Conservation (phyloP, 2,113 vertebrate genomes). For the Bucco capensis region DNA sequence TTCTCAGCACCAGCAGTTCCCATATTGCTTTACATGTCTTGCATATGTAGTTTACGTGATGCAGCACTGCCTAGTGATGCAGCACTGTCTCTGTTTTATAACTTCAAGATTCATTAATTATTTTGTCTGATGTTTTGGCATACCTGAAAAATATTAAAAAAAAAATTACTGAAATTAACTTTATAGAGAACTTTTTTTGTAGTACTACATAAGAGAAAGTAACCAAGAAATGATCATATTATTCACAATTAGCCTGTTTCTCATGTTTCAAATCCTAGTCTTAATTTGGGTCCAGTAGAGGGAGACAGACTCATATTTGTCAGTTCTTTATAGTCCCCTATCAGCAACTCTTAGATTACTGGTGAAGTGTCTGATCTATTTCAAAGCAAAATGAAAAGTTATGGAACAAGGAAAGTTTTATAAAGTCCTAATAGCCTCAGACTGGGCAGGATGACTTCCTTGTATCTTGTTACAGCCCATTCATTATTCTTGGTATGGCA, state of each 20-base stretch:
- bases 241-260: neutral
- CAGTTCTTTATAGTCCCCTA: neutral
- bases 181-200: neutral
- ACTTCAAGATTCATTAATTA: neutral
- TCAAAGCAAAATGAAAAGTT: conserved; percentile 56
- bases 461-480: conserved; percentile 53
- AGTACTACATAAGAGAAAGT: neutral
- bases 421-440: neutral
- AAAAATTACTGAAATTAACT: neutral
- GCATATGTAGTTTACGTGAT: neutral
- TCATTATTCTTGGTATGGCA: conserved; percentile 49
- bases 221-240: neutral
- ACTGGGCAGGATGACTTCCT: conserved; percentile 31
- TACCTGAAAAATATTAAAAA: neutral
- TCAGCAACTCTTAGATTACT: conserved; percentile 42
- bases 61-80: neutral
- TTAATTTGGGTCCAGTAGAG: conserved; percentile 34
- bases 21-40: neutral
- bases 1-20: neutral
- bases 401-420: conserved; percentile 44
- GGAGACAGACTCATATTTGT: conserved; percentile 34
- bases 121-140: neutral
- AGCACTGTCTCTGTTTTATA: neutral
- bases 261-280: neutral
- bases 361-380: conserved; percentile 57